A percentile compares a stretch with the other conserved stretches of the same genome.
These are phyloP conservation scores for Oscheius sp. DNA, from an alignment of 2,888 invertebrate genomes.

Conservation along the genomic window DNA sequence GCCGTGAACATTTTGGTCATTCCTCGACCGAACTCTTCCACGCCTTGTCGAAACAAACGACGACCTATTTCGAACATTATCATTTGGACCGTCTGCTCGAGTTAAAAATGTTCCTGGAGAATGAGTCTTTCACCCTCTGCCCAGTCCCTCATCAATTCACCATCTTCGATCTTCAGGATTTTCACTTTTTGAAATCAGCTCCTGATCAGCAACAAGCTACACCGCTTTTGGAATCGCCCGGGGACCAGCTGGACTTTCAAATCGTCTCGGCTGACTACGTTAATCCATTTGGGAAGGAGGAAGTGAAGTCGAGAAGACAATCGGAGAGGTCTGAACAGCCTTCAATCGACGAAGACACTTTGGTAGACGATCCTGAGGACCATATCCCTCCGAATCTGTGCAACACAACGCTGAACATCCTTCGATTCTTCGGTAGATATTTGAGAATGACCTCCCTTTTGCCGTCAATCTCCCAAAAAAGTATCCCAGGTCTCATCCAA, in stretches of 20 bases:
- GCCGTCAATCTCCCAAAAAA: constrained; percentile 60
- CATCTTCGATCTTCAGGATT: constrained; percentile 66
- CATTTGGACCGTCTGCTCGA: constrained; percentile 63
- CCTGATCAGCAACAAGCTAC: neutral
- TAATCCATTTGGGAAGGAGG: constrained; percentile 35
- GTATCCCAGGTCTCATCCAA: constrained; percentile 59
- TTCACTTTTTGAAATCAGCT: constrained; percentile 56
- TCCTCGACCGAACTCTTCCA: constrained; percentile 39
- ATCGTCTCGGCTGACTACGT: constrained; percentile 19
- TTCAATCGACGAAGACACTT: constrained; percentile 10
- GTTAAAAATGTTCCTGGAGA: constrained; percentile 65
- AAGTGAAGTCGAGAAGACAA: constrained; percentile 21
- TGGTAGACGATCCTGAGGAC: constrained; percentile 29
- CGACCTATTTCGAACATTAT: constrained; percentile 40
- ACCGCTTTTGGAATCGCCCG: constrained; percentile 8
- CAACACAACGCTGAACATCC: constrained; percentile 65
- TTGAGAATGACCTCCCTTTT: constrained; percentile 66
- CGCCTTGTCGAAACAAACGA: constrained; percentile 54
- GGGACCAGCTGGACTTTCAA: constrained; percentile 20
- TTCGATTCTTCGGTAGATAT: constrained; percentile 66
- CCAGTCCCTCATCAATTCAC: constrained; percentile 65
- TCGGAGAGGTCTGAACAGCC: constrained; percentile 5
- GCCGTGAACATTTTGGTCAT: constrained; percentile 55
- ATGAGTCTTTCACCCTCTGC: constrained; percentile 65
- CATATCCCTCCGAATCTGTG: constrained; percentile 62